Evolutionary conservation across 1,140 invertebrate species (phyloP), one percentile per base, ranked within the genome.

Genomic region (Anastrepha ludens): DNA sequence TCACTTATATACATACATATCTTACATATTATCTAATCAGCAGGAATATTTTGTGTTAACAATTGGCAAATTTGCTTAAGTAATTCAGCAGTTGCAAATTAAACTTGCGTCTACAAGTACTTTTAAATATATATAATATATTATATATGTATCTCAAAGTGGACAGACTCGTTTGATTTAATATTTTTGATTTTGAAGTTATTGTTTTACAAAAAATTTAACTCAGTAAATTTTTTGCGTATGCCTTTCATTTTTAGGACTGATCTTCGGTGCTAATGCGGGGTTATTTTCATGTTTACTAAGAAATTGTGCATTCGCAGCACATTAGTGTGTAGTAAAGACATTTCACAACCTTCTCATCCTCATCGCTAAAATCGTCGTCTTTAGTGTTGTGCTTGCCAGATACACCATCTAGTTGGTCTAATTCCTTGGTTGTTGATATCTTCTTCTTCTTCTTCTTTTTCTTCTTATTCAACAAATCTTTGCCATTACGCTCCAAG

Each of bases 251-350:
- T 29, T 81, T 50, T 13, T 20, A 44, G 4, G 5, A 9, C 60
- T 62, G 60, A 62, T 62, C 13, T 62, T 17, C 13, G 8, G 60
- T 62, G 60, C 8, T 62, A 62, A 62, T 17, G 60, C 13, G n/a
- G 29, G 29, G 29, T 29, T 29, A 29, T 87, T 9, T 58, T 44
- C 47, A 41, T 67, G 8, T 87, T 64, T 7, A 88, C 86, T 92
- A 93, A 86, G 92, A 93, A 88, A 93, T 92, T 89, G 92, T 90
- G 88, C 92, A 93, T 65, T 93, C 92, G 90, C 92, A 93, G 89
- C 92, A 93, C 92, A 93, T 93, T 17, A 93, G 89, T 15, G 92
- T 93, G 88, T 92, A 93, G 88, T 93, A 93, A 15, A 93, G 88
- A 89, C 92, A 93, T 88, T 93, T 93, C 64, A 93, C 92, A 29